Conservation (phyloP, 2,888 invertebrate genomes). For the Drosophila maculinotata region DNA sequence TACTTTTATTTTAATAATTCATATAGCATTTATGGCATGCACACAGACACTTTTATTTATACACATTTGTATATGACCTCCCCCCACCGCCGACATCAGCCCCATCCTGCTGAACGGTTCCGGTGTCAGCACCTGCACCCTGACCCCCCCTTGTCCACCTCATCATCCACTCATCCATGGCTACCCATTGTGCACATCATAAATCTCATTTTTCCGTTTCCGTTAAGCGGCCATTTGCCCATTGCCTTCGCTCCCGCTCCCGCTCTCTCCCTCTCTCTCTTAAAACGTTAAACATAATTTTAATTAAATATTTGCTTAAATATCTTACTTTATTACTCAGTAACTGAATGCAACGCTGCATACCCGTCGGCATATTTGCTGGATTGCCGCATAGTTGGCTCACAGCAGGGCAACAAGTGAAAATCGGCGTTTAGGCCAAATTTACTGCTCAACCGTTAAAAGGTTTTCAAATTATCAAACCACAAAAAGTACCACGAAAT, state of each 20-base stretch:
- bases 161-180: neutral
- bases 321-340: constrained; percentile 11
- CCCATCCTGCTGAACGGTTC: constrained; percentile 24
- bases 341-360: neutral
- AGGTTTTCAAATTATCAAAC: constrained; percentile 46
- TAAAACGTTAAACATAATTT: constrained; percentile 38
- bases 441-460: constrained; percentile 34
- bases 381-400: neutral
- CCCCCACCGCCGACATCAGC: constrained; percentile 7
- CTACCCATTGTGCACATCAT: constrained; percentile 69
- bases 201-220: constrained; percentile 81
- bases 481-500: constrained; percentile 22
- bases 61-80: constrained; percentile 35
- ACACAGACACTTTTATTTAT: constrained; percentile 70
- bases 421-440: constrained; percentile 9
- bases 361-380: constrained; percentile 1
- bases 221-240: constrained; percentile 60
- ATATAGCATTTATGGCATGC: constrained; percentile 75
- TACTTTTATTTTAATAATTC: constrained; percentile 81
- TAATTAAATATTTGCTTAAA: constrained; percentile 59
- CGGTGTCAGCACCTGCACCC: constrained; percentile 42
- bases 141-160: neutral
- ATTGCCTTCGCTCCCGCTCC: constrained; percentile 2
- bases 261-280: neutral
- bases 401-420: constrained; percentile 66